phyloP scores from a whole-genome alignment of 1,140 invertebrate species.

The Sycophaga agraensis region DNA sequence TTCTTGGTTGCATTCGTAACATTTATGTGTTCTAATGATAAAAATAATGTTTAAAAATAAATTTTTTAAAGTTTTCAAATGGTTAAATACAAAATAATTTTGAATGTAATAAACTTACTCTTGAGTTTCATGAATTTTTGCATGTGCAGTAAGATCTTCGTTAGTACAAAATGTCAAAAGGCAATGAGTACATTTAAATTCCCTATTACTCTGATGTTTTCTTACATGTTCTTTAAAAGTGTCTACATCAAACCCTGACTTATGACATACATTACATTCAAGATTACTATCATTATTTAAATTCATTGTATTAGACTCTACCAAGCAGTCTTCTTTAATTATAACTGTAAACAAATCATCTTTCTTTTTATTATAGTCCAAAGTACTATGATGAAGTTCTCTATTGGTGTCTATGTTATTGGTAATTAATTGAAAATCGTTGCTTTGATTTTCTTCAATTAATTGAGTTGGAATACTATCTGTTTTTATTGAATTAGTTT shows the following conservation, averaged over 20 bases:
- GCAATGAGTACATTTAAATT: conserved; percentile 55
- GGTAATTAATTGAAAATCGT: neutral
- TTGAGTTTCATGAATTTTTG: conserved; percentile 48
- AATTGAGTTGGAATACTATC: conserved; percentile 49
- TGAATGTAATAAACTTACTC: conserved; percentile 38
- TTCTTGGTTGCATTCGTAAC: conserved; percentile 27
- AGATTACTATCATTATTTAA: conserved; percentile 15
- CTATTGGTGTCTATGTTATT: conserved; percentile 18
- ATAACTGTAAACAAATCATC: too few relatives aligned
- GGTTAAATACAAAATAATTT: neutral
- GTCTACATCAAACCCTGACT: conserved; percentile 37
- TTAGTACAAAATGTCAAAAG: conserved; percentile 54
- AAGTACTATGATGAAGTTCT: neutral
- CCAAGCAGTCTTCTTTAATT: too few relatives aligned
- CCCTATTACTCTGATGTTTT: conserved; percentile 54
- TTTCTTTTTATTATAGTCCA: conserved; percentile 21
- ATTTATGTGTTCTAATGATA: conserved; percentile 20
- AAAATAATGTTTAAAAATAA: neutral
- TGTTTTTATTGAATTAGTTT: conserved; percentile 42
- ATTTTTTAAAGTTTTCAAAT: neutral
- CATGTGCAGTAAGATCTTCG: conserved; percentile 52
- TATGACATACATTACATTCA: conserved; percentile 45
- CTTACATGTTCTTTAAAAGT: conserved; percentile 58
- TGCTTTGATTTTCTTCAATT: conserved; percentile 34
- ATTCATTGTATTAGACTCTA: too few relatives aligned